Evolutionary conservation across 2,113 vertebrate genomes (phyloP), one percentile per base, ranked within the genome.

Genomic region (Synodontis membranacea): DNA sequence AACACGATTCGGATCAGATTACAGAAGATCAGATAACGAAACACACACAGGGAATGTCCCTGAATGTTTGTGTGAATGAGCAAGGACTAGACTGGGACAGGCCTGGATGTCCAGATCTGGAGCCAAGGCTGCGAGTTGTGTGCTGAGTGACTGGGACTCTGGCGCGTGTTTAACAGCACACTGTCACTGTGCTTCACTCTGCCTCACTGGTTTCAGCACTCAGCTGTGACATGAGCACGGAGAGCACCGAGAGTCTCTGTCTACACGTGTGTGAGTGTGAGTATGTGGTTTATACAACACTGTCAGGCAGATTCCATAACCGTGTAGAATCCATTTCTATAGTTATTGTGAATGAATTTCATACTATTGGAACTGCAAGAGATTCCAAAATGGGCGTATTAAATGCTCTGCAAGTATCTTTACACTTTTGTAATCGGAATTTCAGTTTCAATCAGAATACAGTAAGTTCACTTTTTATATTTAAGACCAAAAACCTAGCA

Each of bases 201-300:
- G 58, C 78, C 15, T 84, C 85, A 84, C n/a, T 62, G 42, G 37
- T 82, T 64, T 76, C 74, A 78, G 81, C 82, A 80, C 72, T 88
- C 74, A 84, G 78, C 81, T 88, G 88, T 84, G 84, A 86, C 85
- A 80, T 84, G 88, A 80, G 81, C 62, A 74, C 23, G 17, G 62
- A 82, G 28, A 34, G 44, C 39, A 72, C 42, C 25, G 74, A 62
- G 75, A 72, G 88, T 21, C 80, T 64, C 48, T 74, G 75, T 85
- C 58, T 72, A 56, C 80, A 83, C 39, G 42, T 56, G 21, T 80
- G 46, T 56, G 62, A 70, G 52, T 39, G 3, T 66, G 15, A 52
- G 34, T 58, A 25, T 84, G 68, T 11, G 31, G 64, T 72, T 70
- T 28, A 83, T 39, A 68, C 44, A 68, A 34, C 14, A 66, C 42